Conservation (phyloP, 1,140 invertebrate genomes). For the Ceratoteleas bidentatus region DNA sequence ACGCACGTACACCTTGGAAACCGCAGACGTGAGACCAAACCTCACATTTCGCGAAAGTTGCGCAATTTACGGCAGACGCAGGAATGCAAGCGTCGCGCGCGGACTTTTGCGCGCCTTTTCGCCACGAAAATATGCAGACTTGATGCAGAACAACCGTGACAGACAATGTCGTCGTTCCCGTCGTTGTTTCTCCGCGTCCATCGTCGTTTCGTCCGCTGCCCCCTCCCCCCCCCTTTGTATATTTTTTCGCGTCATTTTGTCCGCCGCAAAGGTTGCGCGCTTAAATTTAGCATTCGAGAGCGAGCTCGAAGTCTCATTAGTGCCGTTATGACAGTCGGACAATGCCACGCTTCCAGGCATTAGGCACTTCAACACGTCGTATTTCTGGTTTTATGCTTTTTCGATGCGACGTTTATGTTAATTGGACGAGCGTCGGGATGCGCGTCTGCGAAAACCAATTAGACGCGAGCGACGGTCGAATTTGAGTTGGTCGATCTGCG, state of each 20-base stretch:
- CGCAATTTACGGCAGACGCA: slow-evolving; percentile 31
- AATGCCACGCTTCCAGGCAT: slow-evolving; percentile 24
- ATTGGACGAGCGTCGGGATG: slow-evolving; percentile 1
- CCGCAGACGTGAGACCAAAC: neutral
- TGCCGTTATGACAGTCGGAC: slow-evolving; percentile 37
- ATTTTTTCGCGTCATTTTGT: slow-evolving; percentile 17
- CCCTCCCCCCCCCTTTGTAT: neutral
- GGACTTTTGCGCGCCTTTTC: slow-evolving; percentile 18
- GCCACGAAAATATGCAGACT: slow-evolving; percentile 54
- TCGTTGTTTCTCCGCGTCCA: slow-evolving; percentile 28
- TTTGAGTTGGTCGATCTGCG: no score
- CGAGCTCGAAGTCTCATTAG: slow-evolving; percentile 44
- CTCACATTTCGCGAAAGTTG: slow-evolving; percentile 8
- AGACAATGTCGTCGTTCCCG: slow-evolving; percentile 46
- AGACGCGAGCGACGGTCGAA: neutral
- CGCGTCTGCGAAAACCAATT: neutral
- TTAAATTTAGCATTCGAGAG: slow-evolving; percentile 41
- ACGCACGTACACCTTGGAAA: neutral
- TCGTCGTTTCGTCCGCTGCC: slow-evolving; percentile 17
- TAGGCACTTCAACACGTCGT: slow-evolving; percentile 36
- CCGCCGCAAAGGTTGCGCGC: slow-evolving; percentile 9
- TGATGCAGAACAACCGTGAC: slow-evolving; percentile 55
- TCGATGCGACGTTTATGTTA: slow-evolving; percentile 30
- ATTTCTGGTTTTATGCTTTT: slow-evolving; percentile 34
- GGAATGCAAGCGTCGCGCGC: slow-evolving; percentile 41